Evolutionary conservation across 2,888 invertebrate species (phyloP).

Genomic region (Euzetes globulus): DNA sequence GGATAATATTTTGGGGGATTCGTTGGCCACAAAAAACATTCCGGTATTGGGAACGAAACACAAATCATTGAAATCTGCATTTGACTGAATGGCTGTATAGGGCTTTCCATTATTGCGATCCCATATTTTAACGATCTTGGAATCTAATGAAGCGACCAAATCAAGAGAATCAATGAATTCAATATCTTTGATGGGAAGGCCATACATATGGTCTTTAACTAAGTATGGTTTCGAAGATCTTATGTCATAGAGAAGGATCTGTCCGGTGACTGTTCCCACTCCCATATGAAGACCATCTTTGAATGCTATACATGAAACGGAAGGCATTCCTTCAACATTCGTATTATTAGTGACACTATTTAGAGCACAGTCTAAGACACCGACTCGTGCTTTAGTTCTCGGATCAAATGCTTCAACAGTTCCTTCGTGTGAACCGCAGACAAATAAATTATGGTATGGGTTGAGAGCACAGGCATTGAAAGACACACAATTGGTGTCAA

Average conservation of each 20-base stretch:
- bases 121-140: slow-evolving; percentile 82
- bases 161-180: slow-evolving; percentile 64
- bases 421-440: slow-evolving; percentile 81
- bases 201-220: slow-evolving; percentile 91
- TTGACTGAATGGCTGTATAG: slow-evolving; percentile 81
- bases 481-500: slow-evolving; percentile 59
- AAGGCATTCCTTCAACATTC: slow-evolving; percentile 54
- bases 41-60: slow-evolving; percentile 80
- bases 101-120: slow-evolving; percentile 79
- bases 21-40: slow-evolving; percentile 87
- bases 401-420: slow-evolving; percentile 96
- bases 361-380: slow-evolving; percentile 73
- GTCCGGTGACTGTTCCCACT: slow-evolving; percentile 88
- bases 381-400: slow-evolving; percentile 65
- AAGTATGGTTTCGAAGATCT: slow-evolving; percentile 78
- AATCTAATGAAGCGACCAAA: slow-evolving; percentile 79
- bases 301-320: slow-evolving; percentile 63
- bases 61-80: slow-evolving; percentile 71
- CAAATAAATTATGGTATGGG: slow-evolving; percentile 74
- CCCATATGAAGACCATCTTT: slow-evolving; percentile 56
- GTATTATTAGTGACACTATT: slow-evolving; percentile 55
- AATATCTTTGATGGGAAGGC: slow-evolving; percentile 77
- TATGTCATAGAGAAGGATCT: slow-evolving; percentile 82
- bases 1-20: slow-evolving; percentile 84
- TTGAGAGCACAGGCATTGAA: slow-evolving; percentile 78